Percentiles rank a stretch among this genome's conserved stretches.
Evolutionary conservation across 2,113 vertebrate genomes (phyloP).

Genomic region (Crotalus horridus): DNA sequence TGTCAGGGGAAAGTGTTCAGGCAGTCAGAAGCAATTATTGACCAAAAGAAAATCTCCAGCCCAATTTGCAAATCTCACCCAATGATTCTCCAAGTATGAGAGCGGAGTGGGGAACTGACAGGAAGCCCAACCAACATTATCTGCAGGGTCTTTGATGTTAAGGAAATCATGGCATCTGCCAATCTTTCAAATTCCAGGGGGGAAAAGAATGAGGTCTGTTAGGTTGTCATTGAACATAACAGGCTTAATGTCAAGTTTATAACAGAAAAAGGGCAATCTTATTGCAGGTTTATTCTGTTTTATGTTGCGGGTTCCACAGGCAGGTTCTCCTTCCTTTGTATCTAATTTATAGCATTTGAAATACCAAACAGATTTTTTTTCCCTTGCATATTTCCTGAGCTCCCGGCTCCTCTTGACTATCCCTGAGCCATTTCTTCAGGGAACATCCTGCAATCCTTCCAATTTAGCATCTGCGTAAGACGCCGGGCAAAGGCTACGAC

Average conservation of each 20-base stretch:
- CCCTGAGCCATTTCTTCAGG: constrained; percentile 86
- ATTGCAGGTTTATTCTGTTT: constrained; percentile 99
- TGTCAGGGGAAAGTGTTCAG: constrained; percentile 66
- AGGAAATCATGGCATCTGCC: constrained; percentile 92
- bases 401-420: constrained; percentile 83
- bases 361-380: constrained; percentile 89
- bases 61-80: constrained; percentile 51
- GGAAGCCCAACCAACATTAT: constrained; percentile 68
- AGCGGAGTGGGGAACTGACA: constrained; percentile 65
- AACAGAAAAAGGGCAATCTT: constrained; percentile 92
- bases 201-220: constrained; percentile 91
- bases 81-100: constrained; percentile 37
- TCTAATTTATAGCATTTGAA: constrained; percentile 99
- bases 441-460: constrained; percentile 95
- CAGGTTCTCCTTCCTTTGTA: constrained; percentile 90
- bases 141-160: constrained; percentile 76
- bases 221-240: constrained; percentile 99
- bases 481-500: constrained; percentile 85
- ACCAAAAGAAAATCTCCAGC: constrained; percentile 49
- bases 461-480: constrained; percentile 95
- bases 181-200: constrained; percentile 92
- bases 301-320: constrained; percentile 87
- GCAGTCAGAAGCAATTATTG: constrained; percentile 61
- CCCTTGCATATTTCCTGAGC: constrained; percentile 99
- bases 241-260: constrained; percentile 99